Conservation (phyloP, 2,113 vertebrate species). For the Macrotus californicus region DNA sequence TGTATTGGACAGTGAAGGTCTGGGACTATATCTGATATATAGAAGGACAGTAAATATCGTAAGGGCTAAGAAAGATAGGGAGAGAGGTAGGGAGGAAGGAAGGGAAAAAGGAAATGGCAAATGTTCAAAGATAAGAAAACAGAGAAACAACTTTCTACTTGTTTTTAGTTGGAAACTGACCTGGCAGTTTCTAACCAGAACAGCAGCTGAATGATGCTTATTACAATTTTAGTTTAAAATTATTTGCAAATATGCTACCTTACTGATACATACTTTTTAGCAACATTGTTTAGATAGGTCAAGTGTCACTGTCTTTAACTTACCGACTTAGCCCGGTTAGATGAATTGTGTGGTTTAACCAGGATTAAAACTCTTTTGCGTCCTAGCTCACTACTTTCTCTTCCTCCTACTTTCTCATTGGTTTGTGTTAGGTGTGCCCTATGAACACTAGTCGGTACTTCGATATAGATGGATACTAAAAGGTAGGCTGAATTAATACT, state of each 20-base stretch:
- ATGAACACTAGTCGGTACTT: not conserved
- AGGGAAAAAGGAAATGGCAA: not conserved
- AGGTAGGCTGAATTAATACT: not conserved
- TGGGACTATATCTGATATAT: not conserved
- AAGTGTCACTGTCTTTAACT: not conserved
- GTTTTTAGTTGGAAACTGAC: not conserved
- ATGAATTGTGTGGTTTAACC: not conserved
- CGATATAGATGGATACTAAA: not conserved
- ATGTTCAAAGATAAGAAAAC: not conserved
- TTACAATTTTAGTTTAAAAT: not conserved
- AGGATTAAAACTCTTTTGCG: not conserved
- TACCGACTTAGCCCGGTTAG: not conserved
- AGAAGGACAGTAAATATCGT: not conserved
- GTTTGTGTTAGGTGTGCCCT: not conserved
- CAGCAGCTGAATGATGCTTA: not conserved
- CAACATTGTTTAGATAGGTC: not conserved
- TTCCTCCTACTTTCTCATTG: not conserved
- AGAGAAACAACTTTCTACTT: not conserved
- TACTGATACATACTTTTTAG: not conserved
- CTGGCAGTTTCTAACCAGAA: not conserved
- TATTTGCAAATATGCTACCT: not conserved
- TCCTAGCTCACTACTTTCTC: not conserved
- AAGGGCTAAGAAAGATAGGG: not conserved
- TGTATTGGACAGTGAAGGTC: not conserved
- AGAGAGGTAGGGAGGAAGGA: not conserved